Evolutionary conservation across 2,113 vertebrate species (phyloP).

Genomic region (Dolichallabes microphthalmus): DNA sequence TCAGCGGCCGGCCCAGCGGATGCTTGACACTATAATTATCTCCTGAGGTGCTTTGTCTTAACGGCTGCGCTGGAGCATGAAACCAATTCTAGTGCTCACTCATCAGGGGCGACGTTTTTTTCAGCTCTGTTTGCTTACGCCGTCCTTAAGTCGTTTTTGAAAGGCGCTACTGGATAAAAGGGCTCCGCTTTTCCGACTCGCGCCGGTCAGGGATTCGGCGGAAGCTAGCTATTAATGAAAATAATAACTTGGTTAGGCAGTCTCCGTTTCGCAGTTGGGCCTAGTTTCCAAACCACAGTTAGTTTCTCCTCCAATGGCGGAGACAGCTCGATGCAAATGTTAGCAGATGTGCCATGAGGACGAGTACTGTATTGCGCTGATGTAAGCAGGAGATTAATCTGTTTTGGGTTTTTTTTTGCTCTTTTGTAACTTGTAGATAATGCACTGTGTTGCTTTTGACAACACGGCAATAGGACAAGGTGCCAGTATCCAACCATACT

Average conservation of each 20-base stretch:
- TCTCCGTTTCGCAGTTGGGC: slow-evolving; percentile 7
- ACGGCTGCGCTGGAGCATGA: slow-evolving; percentile 75
- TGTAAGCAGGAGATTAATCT: slow-evolving; percentile 44
- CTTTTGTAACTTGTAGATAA: slow-evolving; percentile 45
- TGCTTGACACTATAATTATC: slow-evolving; percentile 81
- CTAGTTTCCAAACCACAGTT: slow-evolving; percentile 24
- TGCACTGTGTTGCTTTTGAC: slow-evolving; percentile 56
- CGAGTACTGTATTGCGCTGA: slow-evolving; percentile 37
- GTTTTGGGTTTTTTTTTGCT: neutral
- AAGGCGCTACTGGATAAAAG: slow-evolving; percentile 28
- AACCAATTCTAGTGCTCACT: slow-evolving; percentile 72
- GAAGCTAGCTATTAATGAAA: slow-evolving; percentile 51
- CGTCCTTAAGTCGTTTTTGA: slow-evolving; percentile 54
- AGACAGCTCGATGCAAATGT: slow-evolving; percentile 49
- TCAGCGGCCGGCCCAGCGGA: slow-evolving; percentile 68
- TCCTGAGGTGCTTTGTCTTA: slow-evolving; percentile 80
- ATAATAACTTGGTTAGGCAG: slow-evolving; percentile 48
- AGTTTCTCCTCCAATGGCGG: slow-evolving; percentile 4
- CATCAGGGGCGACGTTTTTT: slow-evolving; percentile 62
- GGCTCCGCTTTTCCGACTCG: slow-evolving; percentile 32
- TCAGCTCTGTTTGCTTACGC: slow-evolving; percentile 63
- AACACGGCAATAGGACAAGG: slow-evolving; percentile 54
- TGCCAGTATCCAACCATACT: slow-evolving; percentile 44
- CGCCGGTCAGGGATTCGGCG: slow-evolving; percentile 32
- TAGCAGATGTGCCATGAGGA: slow-evolving; percentile 38